Percentiles rank a stretch among this genome's conserved stretches.
Conservation (phyloP, 2,888 invertebrate genomes). For the Orchestes rusci region DNA sequence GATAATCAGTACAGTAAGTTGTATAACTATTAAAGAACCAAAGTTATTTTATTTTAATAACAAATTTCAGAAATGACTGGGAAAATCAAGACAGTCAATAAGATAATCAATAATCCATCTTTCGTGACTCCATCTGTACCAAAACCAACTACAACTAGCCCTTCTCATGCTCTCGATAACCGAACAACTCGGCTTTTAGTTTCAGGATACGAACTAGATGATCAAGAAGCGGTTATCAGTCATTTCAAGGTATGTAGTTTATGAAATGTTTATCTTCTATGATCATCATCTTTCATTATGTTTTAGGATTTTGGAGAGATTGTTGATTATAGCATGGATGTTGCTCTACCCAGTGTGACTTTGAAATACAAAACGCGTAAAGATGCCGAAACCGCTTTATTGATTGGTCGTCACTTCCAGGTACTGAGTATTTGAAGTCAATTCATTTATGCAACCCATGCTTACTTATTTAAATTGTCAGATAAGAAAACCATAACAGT, state of each 20-base stretch:
- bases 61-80: conserved; percentile 26
- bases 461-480: too few species aligned
- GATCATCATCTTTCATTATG: not conserved
- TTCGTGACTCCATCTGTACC: conserved; percentile 10
- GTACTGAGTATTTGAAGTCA: too few species aligned
- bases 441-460: too few species aligned
- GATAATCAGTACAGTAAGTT: conserved; percentile 31
- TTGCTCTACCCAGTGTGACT: conserved; percentile 66
- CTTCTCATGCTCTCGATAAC: conserved; percentile 63
- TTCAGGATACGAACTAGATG: conserved; percentile 79
- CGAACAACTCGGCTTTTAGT: conserved; percentile 79
- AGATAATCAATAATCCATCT: conserved; percentile 29
- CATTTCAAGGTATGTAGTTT: conserved; percentile 89
- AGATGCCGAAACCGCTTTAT: conserved; percentile 71
- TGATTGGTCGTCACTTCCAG: conserved; percentile 70
- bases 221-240: conserved; percentile 67
- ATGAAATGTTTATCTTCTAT: conserved; percentile 34
- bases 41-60: conserved; percentile 1
- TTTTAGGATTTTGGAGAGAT: conserved; percentile 71
- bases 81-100: conserved; percentile 29
- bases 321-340: conserved; percentile 68
- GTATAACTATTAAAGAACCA: not conserved
- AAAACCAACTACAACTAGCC: conserved; percentile 8
- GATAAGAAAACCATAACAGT: too few species aligned
- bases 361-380: conserved; percentile 68